Percentiles rank a stretch among this genome's conserved stretches.
These are phyloP conservation scores for Aphidius gifuensis DNA, from an alignment of 1,140 invertebrate species.

Conservation along the genomic window DNA sequence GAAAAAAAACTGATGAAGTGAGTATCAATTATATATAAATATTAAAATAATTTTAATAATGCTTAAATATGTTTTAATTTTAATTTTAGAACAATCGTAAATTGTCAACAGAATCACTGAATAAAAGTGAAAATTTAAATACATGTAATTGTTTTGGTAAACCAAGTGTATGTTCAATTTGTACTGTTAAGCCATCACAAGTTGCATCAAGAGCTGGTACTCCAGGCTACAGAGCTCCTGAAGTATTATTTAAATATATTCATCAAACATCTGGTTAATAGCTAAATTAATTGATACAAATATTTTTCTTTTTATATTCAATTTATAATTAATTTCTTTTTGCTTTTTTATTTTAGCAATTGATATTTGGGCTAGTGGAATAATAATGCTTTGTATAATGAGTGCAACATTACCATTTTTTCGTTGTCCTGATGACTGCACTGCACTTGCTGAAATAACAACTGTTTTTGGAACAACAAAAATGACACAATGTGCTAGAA, in stretches of 20 bases:
- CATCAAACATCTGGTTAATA: conserved; percentile 69
- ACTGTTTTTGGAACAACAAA: conserved; percentile 72
- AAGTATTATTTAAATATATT: conserved; percentile 76
- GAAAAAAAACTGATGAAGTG: conserved; percentile 47
- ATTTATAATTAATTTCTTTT: background rate
- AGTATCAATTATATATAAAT: background rate
- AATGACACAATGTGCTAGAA: conserved; percentile 66
- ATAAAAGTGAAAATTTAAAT: conserved; percentile 31
- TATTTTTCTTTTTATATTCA: background rate
- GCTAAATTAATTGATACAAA: background rate
- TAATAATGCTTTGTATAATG: conserved; percentile 79
- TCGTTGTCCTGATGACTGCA: conserved; percentile 74
- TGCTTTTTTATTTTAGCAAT: conserved; percentile 60
- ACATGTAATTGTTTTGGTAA: conserved; percentile 65
- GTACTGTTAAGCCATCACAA: conserved; percentile 59
- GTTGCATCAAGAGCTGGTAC: conserved; percentile 81
- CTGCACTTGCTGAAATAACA: conserved; percentile 79
- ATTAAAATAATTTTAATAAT: conserved; percentile 18
- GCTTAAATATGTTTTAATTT: background rate
- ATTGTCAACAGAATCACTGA: conserved; percentile 29
- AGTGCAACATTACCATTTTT: conserved; percentile 83
- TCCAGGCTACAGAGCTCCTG: conserved; percentile 85
- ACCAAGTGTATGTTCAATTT: conserved; percentile 63
- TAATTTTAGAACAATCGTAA: conserved; percentile 39
- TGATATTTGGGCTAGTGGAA: conserved; percentile 86